phyloP scores from a whole-genome alignment of 2,888 invertebrate species.

The Cephus rjabovi region DNA sequence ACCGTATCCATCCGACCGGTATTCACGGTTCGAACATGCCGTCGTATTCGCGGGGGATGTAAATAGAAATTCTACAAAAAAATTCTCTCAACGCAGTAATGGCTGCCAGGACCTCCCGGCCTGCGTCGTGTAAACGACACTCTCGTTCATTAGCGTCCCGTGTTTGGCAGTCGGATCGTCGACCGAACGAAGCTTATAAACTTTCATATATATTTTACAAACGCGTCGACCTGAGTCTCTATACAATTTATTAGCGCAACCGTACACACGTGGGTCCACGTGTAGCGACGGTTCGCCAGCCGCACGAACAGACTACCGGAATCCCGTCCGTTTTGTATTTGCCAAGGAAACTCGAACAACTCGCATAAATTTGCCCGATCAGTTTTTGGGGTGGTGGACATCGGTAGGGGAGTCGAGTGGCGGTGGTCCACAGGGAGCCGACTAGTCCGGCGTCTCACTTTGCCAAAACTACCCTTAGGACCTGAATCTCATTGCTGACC shows the following conservation, averaged over 20 bases:
- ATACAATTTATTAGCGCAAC: neutral
- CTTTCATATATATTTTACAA: neutral
- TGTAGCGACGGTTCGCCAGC: neutral
- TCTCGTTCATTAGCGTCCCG: slow-evolving; percentile 52
- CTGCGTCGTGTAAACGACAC: slow-evolving; percentile 47
- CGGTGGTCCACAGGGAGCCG: too few relatives aligned
- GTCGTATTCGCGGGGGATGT: slow-evolving; percentile 20
- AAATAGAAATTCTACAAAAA: slow-evolving; percentile 44
- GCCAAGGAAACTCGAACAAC: slow-evolving; percentile 39
- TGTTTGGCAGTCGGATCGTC: slow-evolving; percentile 29
- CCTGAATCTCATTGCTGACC: neutral
- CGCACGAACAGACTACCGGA: neutral
- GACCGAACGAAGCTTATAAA: neutral
- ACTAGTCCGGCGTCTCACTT: neutral
- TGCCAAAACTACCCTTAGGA: neutral
- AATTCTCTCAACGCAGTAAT: slow-evolving; percentile 27
- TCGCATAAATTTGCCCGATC: slow-evolving; percentile 50
- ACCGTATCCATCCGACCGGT: neutral
- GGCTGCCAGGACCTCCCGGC: slow-evolving; percentile 5
- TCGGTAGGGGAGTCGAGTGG: neutral
- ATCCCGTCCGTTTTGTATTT: slow-evolving; percentile 3
- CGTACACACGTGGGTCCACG: neutral
- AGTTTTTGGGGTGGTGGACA: slow-evolving; percentile 38
- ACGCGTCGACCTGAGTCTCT: neutral
- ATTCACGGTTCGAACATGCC: neutral